phyloP scores from a whole-genome alignment of 2,113 vertebrate genomes.

The Cyprinus carpio region DNA sequence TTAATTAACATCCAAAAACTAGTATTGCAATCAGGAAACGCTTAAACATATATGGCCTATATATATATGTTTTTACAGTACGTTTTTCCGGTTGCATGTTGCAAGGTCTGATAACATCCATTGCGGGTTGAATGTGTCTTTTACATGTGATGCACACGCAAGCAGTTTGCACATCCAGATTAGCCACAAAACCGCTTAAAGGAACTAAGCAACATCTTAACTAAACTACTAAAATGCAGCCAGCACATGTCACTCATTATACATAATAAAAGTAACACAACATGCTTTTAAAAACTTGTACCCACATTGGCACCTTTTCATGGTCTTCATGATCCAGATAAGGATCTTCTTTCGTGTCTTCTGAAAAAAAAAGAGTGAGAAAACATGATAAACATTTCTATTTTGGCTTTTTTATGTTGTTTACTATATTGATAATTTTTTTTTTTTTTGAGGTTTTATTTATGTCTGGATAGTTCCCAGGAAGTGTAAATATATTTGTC shows the following conservation, averaged over 20 bases:
- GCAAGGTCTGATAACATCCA: background rate
- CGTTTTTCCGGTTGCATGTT: background rate
- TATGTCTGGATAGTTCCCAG: background rate
- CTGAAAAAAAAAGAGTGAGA: constrained; percentile 4
- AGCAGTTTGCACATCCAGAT: background rate
- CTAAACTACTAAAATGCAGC: background rate
- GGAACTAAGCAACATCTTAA: background rate
- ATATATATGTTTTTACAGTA: background rate
- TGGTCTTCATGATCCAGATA: constrained; percentile 44
- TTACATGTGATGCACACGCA: too few relatives aligned
- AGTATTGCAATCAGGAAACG: background rate
- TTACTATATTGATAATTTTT: too few relatives aligned
- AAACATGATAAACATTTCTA: background rate
- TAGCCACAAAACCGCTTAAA: background rate
- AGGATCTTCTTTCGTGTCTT: constrained; percentile 34
- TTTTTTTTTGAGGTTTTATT: too few relatives aligned
- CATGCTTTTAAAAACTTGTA: background rate
- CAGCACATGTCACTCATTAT: background rate
- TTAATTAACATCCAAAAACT: background rate
- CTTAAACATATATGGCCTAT: background rate
- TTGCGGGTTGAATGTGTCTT: background rate
- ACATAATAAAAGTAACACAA: background rate
- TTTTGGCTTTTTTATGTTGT: too few relatives aligned
- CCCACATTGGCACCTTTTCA: constrained; percentile 59
- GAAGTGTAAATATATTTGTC: background rate